Evolutionary conservation across 2,797 vertebrate species (phyloP), one percentile per base, ranked within the genome.

Genomic region (Synanceia verrucosa): DNA sequence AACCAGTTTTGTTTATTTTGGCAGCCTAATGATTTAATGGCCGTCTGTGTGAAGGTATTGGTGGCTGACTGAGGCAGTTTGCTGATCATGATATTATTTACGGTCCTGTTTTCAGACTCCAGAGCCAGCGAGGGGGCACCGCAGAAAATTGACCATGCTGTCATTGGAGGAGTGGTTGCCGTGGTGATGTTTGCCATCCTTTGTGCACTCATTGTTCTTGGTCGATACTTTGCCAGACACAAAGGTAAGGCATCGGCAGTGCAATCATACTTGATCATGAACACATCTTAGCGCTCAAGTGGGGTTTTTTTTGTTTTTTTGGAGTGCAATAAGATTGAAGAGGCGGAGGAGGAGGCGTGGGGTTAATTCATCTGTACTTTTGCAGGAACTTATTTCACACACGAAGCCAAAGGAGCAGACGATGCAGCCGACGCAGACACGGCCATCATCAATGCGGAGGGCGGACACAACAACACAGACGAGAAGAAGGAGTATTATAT

Each of bases 401-500:
- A 99, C 11, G 98, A 99, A 96, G 98, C 98, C 94, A 99, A 99
- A 96, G 98, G 98, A 87, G 98, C 98, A 8, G 98, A 99, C 47
- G 98, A 99, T n/a, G 98, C 98, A 0, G 98, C 97, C 11, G 98
- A 99, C 7, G 98, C 98, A 39, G 98, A 99, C 93, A 99, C 98
- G 63, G 98, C 98, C 84, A 99, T 99, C 94, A 99, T 99, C 93
- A 99, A 99, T 4, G 98, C 98, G n/a, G 98, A 99, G 89, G 98
- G 98, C 13, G 98, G 98, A 86, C 97, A 99, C 91, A 99, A 95
- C 96, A 99, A 97, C 95, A 96, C 97, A 0, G 98, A 99, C 47
- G 97, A 99, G 91, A 99, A 99, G 95, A 99, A 99, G 91, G 98
- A 99, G 93, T 99, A 99, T 93, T 99, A 98, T 95, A 99, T 99